Evolutionary conservation across 2,888 invertebrate species (phyloP), one percentile per base, ranked within the genome.

Genomic region (Meteorus colon): DNA sequence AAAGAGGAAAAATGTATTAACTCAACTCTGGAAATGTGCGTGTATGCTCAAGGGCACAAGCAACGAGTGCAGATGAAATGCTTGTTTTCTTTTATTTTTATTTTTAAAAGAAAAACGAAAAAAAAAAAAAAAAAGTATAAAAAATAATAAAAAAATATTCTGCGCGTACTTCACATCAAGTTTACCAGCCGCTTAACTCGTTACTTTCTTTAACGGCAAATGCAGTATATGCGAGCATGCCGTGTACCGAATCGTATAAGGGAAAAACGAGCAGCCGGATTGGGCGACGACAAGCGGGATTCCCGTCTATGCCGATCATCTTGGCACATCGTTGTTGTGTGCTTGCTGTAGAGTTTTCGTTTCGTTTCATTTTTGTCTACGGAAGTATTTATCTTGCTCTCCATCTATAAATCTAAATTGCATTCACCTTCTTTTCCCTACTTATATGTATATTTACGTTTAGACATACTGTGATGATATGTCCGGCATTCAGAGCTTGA

Each of bases 121-220:
- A 12, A 14, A 6, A 34, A 55, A 19, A 70, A 37, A 70, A 24
- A 70, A 59, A 60, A 59, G 45, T 62, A 60, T 71, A 37, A 19
- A 24, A 24, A 37, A 59, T 62, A n/a, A 60, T n/a, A 69, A 16
- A 70, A 31, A 59, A 16, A 60, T 51, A 41, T 41, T 74, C 72
- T 79, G 75, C 68, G 71, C 69, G 41, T 70, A 65, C 68, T 67
- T 34, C 68, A 63, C 62, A 68, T 71, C 74, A 77, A 55, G 51
- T 63, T 65, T 60, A 59, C 70, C 72, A 48, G 74, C 66, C 69
- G 69, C 69, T 68, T 55, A 59, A 70, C 67, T 83, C 84, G 86
- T 86, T 87, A 88, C 87, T 87, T 87, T 88, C 87, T 84, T 85
- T 83, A 72, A 84, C 86, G 85, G 86, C 82, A 84, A 86, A 86